A percentile compares a stretch with the other conserved stretches of the same genome.
Conservation (phyloP, 2,113 vertebrate genomes). For the Halcyon malimbica region DNA sequence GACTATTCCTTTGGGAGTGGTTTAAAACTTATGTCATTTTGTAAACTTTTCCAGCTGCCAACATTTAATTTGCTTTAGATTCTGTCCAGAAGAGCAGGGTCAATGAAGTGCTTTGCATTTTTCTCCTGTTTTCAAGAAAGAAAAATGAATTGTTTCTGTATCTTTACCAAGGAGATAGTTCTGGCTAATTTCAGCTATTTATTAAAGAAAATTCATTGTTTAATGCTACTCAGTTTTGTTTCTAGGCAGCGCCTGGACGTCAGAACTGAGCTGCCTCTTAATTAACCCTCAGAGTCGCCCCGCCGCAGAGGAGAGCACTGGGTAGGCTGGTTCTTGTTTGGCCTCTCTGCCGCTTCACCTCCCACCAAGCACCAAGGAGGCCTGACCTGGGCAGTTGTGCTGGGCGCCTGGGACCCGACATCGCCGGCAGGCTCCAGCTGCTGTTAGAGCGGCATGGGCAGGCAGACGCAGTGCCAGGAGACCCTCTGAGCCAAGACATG, state of each 20-base stretch:
- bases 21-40: conserved; percentile 56
- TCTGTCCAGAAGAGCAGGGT: conserved; percentile 21
- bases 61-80: conserved; percentile 42
- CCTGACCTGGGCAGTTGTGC: background rate
- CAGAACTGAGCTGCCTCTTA: background rate
- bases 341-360: background rate
- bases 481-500: background rate
- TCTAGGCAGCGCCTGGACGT: background rate
- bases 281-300: fast-evolving
- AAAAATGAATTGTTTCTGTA: conserved; percentile 15
- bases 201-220: background rate
- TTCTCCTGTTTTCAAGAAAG: background rate
- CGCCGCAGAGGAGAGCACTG: fast-evolving
- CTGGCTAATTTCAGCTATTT: background rate
- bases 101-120: background rate
- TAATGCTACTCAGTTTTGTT: conserved; percentile 2
- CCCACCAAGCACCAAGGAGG: background rate
- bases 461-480: background rate
- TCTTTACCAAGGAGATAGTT: conserved; percentile 39
- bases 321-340: background rate
- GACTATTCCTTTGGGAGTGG: conserved; percentile 35
- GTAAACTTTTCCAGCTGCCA: conserved; percentile 55
- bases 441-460: fast-evolving
- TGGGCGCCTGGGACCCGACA: background rate
- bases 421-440: background rate